Base-by-base conservation (phyloP, 2,888 invertebrate genomes). In the Lasioglossum marginatum region DNA sequence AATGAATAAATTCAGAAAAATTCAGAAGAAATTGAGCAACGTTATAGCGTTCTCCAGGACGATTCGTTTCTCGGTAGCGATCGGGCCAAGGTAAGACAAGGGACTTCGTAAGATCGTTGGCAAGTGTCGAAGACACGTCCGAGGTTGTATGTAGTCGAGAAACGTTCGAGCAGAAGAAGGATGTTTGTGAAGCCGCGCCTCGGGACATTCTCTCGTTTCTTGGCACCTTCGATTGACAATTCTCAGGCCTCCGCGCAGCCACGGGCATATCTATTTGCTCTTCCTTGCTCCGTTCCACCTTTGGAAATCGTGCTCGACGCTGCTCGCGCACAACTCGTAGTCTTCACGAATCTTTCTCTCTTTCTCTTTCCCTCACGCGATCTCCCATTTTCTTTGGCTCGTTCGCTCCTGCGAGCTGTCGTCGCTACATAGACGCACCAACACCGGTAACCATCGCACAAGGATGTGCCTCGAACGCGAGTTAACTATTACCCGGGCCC, bases 141-240 rank as follows among this genome's bases (percentile, higher is more conserved):
- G 34, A 27, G 34, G 66, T 66, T 66, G 34, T 34, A 34, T 10
- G 31, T 66, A 66, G 34, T 34, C 66, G 34, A 66, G 66, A 19
- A 66, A 66, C 70, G 77, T 60, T 60, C 31, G 45, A 43, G 72
- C 92, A 93, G 92, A 92, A 92, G 90, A 91, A 94, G 95, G 95
- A 95, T 95, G 95, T 95, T 95, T 95, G 94, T 94, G 88, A 93
- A 94, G 95, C 95, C 95, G 93, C 95, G 92, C 95, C 95, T 94
- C 93, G 91, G 87, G 89, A 89, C 89, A 86, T 88, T 89, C 87
- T 92, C 90, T 92, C 89, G 88, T 91, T 93, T 91, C 92, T 93
- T 91, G 92, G 90, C 93, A 92, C 92, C 92, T 92, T 92, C 92
- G 93, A 94, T 94, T 94, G 94, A 94, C 94, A 94, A 93, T 94